These are phyloP conservation scores for Rhinella marina DNA, from an alignment of 2,797 vertebrate genomes.

Conservation along the genomic window DNA sequence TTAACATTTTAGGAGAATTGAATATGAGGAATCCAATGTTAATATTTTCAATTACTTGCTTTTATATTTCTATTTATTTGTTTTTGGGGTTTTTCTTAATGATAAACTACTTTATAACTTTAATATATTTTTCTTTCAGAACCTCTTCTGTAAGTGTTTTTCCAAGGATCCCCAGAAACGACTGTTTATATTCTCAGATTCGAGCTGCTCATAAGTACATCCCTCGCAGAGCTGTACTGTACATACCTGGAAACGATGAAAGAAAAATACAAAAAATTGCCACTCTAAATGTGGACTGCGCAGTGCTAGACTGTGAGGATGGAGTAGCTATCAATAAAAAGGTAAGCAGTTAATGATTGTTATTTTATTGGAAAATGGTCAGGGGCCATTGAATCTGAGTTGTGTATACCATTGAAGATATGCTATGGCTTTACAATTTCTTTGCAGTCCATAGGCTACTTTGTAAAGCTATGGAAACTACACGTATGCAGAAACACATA, in stretches of 20 bases:
- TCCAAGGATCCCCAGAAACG: conserved; percentile 59
- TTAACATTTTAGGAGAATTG: background rate
- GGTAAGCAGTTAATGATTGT: conserved; percentile 13
- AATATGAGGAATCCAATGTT: background rate
- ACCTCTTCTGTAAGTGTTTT: conserved; percentile 57
- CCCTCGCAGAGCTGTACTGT: conserved; percentile 92
- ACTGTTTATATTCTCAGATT: conserved; percentile 50
- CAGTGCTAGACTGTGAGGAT: conserved; percentile 96
- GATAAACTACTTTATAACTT: background rate
- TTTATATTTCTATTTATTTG: background rate
- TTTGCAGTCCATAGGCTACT: background rate
- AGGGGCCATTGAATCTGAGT: background rate
- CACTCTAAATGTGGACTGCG: conserved; percentile 89
- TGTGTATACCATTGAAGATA: background rate
- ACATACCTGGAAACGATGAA: conserved; percentile 93
- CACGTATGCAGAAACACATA: too few relatives aligned
- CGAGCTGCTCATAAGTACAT: conserved; percentile 79
- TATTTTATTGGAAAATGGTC: background rate
- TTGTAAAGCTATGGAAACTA: background rate
- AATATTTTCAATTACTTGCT: background rate
- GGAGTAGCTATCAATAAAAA: conserved; percentile 92
- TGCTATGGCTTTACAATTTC: background rate
- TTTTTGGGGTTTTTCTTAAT: background rate
- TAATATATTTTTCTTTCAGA: conserved; percentile 66
- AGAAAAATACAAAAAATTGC: conserved; percentile 92